Evolutionary conservation across 2,888 invertebrate genomes (phyloP).

Genomic region (Campopleginae sp.): DNA sequence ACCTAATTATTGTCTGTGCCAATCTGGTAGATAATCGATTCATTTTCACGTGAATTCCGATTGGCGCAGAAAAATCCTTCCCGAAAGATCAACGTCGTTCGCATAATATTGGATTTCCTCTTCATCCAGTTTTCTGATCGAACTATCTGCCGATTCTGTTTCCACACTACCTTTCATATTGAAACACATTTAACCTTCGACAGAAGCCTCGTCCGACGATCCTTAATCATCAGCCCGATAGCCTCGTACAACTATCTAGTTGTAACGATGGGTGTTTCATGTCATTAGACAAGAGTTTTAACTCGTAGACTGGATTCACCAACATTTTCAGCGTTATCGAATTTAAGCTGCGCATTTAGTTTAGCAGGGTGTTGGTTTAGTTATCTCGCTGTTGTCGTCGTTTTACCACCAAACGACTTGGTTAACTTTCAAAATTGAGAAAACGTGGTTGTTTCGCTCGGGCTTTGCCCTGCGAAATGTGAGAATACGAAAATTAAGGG

Average conservation of each 20-base stretch:
- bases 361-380: slow-evolving; percentile 11
- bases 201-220: not conserved
- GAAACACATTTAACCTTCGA: not conserved
- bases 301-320: slow-evolving; percentile 12
- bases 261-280: slow-evolving; percentile 5
- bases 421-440: slow-evolving; percentile 40
- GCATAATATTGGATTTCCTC: slow-evolving; percentile 20
- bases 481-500: slow-evolving; percentile 37
- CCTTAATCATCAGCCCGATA: not conserved
- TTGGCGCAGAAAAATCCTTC: not conserved
- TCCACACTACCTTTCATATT: not conserved
- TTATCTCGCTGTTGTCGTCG: slow-evolving; percentile 26
- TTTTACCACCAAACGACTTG: slow-evolving; percentile 21
- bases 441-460: slow-evolving; percentile 37
- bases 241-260: not conserved
- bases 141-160: not conserved
- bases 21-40: not conserved
- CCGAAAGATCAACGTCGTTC: not conserved
- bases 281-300: slow-evolving; percentile 2
- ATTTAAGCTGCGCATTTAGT: slow-evolving; percentile 25
- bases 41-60: not conserved
- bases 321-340: slow-evolving; percentile 9
- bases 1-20: not conserved
- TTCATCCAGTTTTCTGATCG: slow-evolving; percentile 47
- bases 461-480: slow-evolving; percentile 3